A percentile compares a stretch with the other conserved stretches of the same genome.
phyloP scores from a whole-genome alignment of 2,888 invertebrate genomes.

The Oscheius sp. region DNA sequence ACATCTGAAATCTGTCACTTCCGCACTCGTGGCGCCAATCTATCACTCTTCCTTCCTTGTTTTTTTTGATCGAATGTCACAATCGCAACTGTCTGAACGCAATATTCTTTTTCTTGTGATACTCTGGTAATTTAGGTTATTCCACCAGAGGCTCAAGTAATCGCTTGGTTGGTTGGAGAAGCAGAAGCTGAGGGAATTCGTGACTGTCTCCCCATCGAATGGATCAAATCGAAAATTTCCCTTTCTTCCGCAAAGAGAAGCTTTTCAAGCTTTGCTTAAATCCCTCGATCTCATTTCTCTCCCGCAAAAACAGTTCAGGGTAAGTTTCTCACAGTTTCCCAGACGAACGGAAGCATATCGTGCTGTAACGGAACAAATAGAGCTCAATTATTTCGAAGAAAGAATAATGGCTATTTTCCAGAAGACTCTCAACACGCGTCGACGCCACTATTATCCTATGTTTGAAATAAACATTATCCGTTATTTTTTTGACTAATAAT shows the following conservation, averaged over 20 bases:
- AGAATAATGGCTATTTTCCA: constrained; percentile 4
- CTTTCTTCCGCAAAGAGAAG: not conserved
- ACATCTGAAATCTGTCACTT: not conserved
- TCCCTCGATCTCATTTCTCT: not conserved
- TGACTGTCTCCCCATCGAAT: constrained; percentile 21
- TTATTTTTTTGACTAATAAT: too few relatives aligned
- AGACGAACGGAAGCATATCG: not conserved
- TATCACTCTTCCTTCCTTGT: too few relatives aligned
- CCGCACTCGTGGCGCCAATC: too few relatives aligned
- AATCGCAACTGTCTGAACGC: too few relatives aligned
- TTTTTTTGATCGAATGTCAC: too few relatives aligned
- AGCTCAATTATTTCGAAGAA: not conserved
- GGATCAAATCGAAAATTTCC: constrained; percentile 18
- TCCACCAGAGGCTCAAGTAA: constrained; percentile 11
- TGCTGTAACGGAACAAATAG: too few relatives aligned
- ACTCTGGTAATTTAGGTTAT: not conserved
- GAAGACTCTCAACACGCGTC: constrained; percentile 21
- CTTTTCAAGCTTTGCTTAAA: constrained; percentile 24
- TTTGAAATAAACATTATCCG: constrained; percentile 21
- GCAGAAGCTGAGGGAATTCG: constrained; percentile 23
- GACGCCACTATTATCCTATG: constrained; percentile 1
- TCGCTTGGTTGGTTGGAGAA: constrained; percentile 15
- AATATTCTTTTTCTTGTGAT: too few relatives aligned
- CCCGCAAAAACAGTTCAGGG: not conserved
- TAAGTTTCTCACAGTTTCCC: constrained; percentile 7